Base-by-base conservation (phyloP, 2,888 invertebrate genomes). In the Elmis aenea region DNA sequence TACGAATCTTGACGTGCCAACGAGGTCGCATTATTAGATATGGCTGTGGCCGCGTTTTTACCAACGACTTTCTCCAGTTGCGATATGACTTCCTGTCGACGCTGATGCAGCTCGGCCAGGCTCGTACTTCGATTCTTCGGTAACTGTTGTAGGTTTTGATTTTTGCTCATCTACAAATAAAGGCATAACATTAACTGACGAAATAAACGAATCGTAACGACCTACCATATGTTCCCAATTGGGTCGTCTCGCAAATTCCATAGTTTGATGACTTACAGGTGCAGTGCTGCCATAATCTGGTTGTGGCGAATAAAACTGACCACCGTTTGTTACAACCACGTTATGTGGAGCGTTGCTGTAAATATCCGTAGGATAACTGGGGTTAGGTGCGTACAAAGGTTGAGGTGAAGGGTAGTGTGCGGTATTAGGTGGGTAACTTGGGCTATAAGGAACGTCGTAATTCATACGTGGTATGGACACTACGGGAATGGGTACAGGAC, bases 61-160 rank as follows among this genome's bases (percentile, higher is more conserved):
- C 75, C 73, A 6, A 76, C 73, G 5, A 78, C 75, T 51, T 76
- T 76, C 51, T 79, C 79, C 26, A 81, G 56, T 42, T 77, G 77
- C 38, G 71, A 71, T 13, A 79, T 66, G 28, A 81, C 75, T 53
- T 79, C 79, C 60, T 75, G 75, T 54, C 73, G 76, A 3, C 78
- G 68, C 51, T 78, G 76, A 39, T 78, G 71, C 30, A 81, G 62
- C 49, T 76, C 73, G 1, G 76, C 74, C 25, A 79, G 60, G 39
- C 71, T 74, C 55, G 74, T 75, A 15, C 65, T 58, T 27, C 65
- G 54, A 40, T 55, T 50, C 16, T 48, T 54, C 8, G 40, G 28
- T 10, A 51, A 42, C 29, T 49, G 51, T 5, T 47, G 47, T 41
- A 57, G 40, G 26, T 55, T 56, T 38, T 58, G 62, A 38, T 53